A percentile compares a stretch with the other conserved stretches of the same genome.
Evolutionary conservation across 2,797 vertebrate species (phyloP).

Genomic region (Poeciliopsis paucimaculata): DNA sequence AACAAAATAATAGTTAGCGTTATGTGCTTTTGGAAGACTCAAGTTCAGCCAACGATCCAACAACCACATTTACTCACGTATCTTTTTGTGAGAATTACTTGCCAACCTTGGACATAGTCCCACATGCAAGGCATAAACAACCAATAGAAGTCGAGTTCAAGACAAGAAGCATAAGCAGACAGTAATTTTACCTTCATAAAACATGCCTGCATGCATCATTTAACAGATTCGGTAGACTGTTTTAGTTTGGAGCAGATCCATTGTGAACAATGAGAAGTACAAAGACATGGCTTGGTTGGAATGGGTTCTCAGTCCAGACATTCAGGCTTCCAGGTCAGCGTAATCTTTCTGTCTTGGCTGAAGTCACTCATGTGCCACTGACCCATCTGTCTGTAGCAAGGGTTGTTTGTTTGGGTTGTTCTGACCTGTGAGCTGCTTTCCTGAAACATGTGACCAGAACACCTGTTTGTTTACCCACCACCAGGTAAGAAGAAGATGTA

Average conservation of each 20-base stretch:
- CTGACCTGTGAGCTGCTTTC: neutral
- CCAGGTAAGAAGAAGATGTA: neutral
- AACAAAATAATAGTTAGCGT: neutral
- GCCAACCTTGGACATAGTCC: neutral
- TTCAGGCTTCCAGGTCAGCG: neutral
- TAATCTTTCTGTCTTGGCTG: neutral
- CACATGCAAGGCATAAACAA: neutral
- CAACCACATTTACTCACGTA: neutral
- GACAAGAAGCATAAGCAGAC: neutral
- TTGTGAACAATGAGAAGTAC: neutral
- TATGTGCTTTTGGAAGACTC: neutral
- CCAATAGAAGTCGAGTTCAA: neutral
- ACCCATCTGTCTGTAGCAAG: neutral
- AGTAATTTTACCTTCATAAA: neutral
- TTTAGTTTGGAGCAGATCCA: neutral
- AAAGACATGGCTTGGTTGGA: neutral
- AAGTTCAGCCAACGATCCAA: neutral
- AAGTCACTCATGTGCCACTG: neutral
- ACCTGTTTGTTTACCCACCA: neutral
- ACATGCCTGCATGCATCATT: neutral
- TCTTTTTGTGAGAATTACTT: neutral
- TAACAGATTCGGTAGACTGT: neutral
- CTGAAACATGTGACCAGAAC: conserved; percentile 6
- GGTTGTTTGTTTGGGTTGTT: conserved; percentile 2
- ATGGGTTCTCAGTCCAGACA: neutral